Evolutionary conservation across 2,888 invertebrate species (phyloP), one percentile per base, ranked within the genome.

Genomic region (Penaeus monodon): DNA sequence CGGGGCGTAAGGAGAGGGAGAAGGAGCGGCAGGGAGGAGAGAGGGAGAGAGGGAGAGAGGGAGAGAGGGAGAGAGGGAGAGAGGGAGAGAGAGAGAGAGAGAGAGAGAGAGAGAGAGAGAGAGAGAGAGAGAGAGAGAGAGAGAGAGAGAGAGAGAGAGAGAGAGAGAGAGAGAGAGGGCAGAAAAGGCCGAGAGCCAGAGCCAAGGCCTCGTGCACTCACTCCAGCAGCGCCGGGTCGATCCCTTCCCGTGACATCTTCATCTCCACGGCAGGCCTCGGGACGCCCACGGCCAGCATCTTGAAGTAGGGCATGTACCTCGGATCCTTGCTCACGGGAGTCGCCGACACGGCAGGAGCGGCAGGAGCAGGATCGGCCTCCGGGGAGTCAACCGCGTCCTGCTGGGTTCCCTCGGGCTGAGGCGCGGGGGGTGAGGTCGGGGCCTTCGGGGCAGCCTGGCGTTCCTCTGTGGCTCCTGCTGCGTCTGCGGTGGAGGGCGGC

Each of bases 261-360:
- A 95, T 92, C 92, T 96, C 96, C 0, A 98, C 95, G 68, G 96
- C 98, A 90, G 94, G 94, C 81, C 94, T 92, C n/a, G 96, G 97
- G 0, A 97, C 97, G 68, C 98, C 98, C 91, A 98, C 94, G 91
- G 96, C 96, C 1, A 97, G 92, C 97, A 98, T 97, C 94, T 97
- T 97, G 88, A 97, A 95, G 73, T 79, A 89, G 10, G 70, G 81
- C 44, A 78, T 81, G 73, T 64, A 89, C 20, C 83, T 65, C 27
- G 89, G 88, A 78, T 90, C 86, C 68, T 88, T 79, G 49, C 82
- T 82, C 38, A 88, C 63, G 29, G 89, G 88, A 24, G 80, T 81
- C 38, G 64, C 68, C 33, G 44, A 22, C n/a, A 38, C n/a, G 1
- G 20, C 70, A 64, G 64, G 33, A 17, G 38, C 63, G 1, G 49